Conservation (phyloP, 2,797 vertebrate genomes). For the Spatula versicolor region DNA sequence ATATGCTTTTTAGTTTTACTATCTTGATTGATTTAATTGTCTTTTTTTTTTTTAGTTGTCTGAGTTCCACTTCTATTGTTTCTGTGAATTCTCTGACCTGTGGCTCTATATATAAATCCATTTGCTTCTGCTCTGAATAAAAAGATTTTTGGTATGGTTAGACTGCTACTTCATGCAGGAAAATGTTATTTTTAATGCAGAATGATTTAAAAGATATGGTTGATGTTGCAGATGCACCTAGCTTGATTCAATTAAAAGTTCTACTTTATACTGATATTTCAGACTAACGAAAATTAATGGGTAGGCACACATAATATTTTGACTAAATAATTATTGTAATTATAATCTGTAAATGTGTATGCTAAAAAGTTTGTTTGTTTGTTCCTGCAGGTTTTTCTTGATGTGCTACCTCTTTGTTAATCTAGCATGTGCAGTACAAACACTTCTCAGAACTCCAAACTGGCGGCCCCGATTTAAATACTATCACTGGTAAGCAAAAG, state of each 20-base stretch:
- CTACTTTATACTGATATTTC: neutral
- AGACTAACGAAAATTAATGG: neutral
- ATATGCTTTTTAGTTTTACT: neutral
- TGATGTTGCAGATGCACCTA: neutral
- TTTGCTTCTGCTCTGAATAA: neutral
- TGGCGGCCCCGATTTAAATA: constrained; percentile 97
- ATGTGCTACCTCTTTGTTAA: constrained; percentile 99
- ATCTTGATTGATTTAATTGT: neutral
- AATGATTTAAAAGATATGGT: neutral
- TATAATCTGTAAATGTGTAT: neutral
- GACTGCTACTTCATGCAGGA: neutral
- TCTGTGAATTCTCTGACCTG: neutral
- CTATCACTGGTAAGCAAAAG: constrained; percentile 93
- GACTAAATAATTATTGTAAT: neutral
- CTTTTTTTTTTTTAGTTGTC: no score
- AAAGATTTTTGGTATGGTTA: neutral
- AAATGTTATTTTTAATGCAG: neutral
- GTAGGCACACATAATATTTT: neutral
- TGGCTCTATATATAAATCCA: neutral
- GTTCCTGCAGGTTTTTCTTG: constrained; percentile 91
- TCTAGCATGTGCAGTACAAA: constrained; percentile 97
- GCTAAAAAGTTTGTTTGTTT: neutral
- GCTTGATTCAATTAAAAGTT: neutral
- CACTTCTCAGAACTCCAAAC: constrained; percentile 94
- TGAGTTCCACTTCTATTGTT: neutral